phyloP scores from a whole-genome alignment of 2,113 vertebrate genomes.

The Alethe castanea region DNA sequence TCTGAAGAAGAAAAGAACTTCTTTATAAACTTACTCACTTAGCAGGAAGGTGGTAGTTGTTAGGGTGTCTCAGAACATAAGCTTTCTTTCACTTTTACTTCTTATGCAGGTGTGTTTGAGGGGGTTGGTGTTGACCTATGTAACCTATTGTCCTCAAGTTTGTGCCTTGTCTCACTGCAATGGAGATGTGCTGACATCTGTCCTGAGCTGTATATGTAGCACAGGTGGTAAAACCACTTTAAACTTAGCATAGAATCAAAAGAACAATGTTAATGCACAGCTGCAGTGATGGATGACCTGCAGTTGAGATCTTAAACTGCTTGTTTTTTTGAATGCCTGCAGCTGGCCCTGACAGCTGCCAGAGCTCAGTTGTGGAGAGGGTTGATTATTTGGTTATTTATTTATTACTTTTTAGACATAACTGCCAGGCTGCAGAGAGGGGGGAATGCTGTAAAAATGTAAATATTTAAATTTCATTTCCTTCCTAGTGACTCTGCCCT shows the following conservation, averaged over 20 bases:
- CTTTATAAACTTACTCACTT: neutral
- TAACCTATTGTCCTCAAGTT: neutral
- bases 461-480: neutral
- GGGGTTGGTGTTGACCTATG: neutral
- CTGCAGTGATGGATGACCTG: neutral
- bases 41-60: neutral
- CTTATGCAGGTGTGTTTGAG: fast-evolving
- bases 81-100: neutral
- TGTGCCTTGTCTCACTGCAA: neutral
- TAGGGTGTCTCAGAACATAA: neutral
- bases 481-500: neutral
- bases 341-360: neutral
- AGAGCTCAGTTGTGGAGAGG: neutral
- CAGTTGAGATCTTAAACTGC: neutral
- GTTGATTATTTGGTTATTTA: neutral
- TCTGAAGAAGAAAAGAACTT: neutral
- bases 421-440: neutral
- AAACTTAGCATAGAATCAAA: neutral
- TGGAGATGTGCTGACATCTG: neutral
- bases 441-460: neutral
- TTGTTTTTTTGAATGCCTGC: neutral
- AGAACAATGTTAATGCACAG: neutral
- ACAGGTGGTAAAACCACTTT: neutral
- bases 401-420: neutral
- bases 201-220: neutral